A percentile compares a stretch with the other conserved stretches of the same genome.
Conservation (phyloP, 2,113 vertebrate species). For the Rhea americana region DNA sequence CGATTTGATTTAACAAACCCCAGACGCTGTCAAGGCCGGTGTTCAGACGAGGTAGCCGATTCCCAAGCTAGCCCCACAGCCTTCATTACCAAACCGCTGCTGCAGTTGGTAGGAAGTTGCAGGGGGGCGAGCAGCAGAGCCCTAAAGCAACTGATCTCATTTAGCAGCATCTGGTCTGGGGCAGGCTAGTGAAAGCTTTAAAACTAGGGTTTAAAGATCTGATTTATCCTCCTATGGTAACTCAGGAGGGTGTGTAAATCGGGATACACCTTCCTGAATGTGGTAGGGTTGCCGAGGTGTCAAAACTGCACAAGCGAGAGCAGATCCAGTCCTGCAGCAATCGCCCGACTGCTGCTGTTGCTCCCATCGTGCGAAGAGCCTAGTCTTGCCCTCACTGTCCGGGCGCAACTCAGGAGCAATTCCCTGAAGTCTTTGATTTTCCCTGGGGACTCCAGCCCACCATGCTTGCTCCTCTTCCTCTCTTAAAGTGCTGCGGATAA, state of each 20-base stretch:
- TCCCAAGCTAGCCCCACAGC: background rate
- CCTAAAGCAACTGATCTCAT: accelerated
- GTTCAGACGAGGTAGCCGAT: background rate
- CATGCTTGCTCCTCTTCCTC: accelerated
- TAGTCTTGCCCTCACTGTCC: background rate
- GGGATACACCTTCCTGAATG: accelerated
- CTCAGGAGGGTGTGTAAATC: background rate
- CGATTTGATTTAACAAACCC: background rate
- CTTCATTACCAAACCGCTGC: background rate
- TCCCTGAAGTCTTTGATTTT: background rate
- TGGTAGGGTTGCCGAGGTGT: background rate
- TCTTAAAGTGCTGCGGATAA: accelerated
- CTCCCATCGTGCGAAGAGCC: accelerated
- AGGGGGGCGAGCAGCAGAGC: background rate
- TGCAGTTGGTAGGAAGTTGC: background rate
- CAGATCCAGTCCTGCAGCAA: background rate
- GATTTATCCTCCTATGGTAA: background rate
- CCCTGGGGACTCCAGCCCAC: background rate
- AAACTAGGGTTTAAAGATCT: accelerated
- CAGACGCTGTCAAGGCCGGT: background rate
- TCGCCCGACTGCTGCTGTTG: accelerated
- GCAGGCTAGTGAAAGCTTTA: background rate
- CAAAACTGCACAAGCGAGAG: accelerated
- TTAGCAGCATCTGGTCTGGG: background rate
- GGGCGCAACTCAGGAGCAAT: accelerated